Evolutionary conservation across 2,113 vertebrate species (phyloP).

Genomic region (Cavia aperea): DNA sequence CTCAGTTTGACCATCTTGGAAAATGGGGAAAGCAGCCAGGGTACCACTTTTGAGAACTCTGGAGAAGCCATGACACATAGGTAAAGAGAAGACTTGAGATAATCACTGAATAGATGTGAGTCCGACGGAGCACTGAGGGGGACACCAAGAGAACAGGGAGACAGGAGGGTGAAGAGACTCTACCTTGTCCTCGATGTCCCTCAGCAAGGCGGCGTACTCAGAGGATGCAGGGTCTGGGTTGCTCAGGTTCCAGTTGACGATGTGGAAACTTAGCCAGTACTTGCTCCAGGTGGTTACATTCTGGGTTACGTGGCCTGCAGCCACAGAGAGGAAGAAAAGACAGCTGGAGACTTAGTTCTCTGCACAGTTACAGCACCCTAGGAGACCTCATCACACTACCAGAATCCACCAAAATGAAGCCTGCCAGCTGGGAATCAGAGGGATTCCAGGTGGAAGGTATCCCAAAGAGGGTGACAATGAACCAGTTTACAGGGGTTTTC

Average conservation of each 20-base stretch:
- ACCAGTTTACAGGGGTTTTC: neutral
- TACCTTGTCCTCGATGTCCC: slow-evolving; percentile 73
- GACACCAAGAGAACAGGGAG: neutral
- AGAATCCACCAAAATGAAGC: neutral
- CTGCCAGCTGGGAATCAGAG: fast-evolving
- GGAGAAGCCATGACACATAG: neutral
- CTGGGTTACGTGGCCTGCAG: slow-evolving; percentile 17
- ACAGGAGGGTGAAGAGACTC: neutral
- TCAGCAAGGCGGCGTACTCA: slow-evolving; percentile 60
- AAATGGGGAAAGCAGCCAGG: neutral
- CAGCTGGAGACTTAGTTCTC: neutral
- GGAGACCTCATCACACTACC: no score
- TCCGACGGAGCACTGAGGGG: neutral
- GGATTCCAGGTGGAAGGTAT: neutral
- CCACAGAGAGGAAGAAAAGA: neutral
- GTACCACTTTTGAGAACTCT: neutral
- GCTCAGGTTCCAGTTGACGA: slow-evolving; percentile 74
- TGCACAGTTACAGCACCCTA: neutral
- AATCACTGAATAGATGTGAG: neutral
- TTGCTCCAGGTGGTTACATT: neutral
- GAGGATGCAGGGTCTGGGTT: slow-evolving; percentile 63
- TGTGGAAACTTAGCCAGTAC: slow-evolving; percentile 74
- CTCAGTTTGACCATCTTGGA: slow-evolving; percentile 7
- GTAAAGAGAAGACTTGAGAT: neutral
- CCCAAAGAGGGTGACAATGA: no score